Conservation (phyloP, 1,140 invertebrate genomes). For the Saccostrea glomerata region DNA sequence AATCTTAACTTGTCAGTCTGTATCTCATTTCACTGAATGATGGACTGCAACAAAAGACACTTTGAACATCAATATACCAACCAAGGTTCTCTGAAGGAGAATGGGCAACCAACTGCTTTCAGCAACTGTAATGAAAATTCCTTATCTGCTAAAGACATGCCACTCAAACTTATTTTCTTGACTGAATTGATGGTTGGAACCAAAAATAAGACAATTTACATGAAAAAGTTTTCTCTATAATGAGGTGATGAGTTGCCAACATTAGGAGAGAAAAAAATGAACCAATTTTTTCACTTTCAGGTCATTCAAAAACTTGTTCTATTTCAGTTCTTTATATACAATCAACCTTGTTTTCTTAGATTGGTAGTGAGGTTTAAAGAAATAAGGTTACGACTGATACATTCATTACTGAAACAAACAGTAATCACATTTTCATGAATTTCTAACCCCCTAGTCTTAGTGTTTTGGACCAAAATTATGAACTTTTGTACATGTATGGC, state of each 20-base stretch:
- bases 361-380: too few species aligned
- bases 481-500: too few species aligned
- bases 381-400: too few species aligned
- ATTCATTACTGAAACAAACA: too few species aligned
- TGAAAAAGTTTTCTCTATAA: slow-evolving; percentile 23
- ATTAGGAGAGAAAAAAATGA: neutral
- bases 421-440: too few species aligned
- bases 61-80: slow-evolving; percentile 17
- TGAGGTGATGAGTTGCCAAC: neutral
- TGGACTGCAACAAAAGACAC: slow-evolving; percentile 13
- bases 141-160: slow-evolving; percentile 30
- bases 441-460: too few species aligned
- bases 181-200: slow-evolving; percentile 1
- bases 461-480: too few species aligned
- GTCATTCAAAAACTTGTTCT: neutral
- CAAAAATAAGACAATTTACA: slow-evolving; percentile 14
- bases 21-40: neutral
- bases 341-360: neutral
- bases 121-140: slow-evolving; percentile 5
- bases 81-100: neutral
- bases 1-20: slow-evolving; percentile 7
- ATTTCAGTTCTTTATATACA: neutral
- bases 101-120: neutral
- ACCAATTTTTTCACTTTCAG: neutral
- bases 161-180: neutral